Conservation (phyloP, 2,113 vertebrate genomes). For the Stegostoma tigrinum region DNA sequence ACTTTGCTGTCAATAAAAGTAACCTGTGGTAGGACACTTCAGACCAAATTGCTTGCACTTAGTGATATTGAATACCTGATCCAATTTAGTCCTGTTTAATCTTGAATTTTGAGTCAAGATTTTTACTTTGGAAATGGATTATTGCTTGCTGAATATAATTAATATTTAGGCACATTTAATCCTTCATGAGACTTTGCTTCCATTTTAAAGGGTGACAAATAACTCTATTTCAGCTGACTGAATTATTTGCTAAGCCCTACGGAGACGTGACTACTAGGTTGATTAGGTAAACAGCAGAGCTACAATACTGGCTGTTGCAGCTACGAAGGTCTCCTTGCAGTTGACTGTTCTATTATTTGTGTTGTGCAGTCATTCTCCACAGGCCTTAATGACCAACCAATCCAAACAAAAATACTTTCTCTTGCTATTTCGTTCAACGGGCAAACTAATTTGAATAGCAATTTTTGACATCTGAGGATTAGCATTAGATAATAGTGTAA, state of each 20-base stretch:
- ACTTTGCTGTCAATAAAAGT: not conserved
- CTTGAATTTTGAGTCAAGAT: not conserved
- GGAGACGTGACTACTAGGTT: not conserved
- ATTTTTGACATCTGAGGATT: not conserved
- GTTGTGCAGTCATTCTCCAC: not conserved
- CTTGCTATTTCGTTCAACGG: not conserved
- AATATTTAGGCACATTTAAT: not conserved
- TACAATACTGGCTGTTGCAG: not conserved
- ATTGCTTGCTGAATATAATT: not conserved
- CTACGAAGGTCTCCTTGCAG: not conserved
- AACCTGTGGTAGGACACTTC: not conserved
- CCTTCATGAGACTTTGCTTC: not conserved
- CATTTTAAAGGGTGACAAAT: not conserved
- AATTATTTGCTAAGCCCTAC: not conserved
- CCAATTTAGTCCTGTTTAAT: not conserved
- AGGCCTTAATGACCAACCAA: not conserved
- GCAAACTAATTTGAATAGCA: constrained; percentile 6
- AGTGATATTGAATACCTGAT: not conserved
- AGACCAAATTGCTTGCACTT: not conserved
- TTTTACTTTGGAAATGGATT: not conserved
- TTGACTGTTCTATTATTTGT: not conserved
- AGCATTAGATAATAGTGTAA: not conserved
- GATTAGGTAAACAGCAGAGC: not conserved
- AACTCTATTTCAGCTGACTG: not conserved
- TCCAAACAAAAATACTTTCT: not conserved